Base-by-base conservation (phyloP, 2,113 vertebrate genomes). In the Nanorana parkeri region DNA sequence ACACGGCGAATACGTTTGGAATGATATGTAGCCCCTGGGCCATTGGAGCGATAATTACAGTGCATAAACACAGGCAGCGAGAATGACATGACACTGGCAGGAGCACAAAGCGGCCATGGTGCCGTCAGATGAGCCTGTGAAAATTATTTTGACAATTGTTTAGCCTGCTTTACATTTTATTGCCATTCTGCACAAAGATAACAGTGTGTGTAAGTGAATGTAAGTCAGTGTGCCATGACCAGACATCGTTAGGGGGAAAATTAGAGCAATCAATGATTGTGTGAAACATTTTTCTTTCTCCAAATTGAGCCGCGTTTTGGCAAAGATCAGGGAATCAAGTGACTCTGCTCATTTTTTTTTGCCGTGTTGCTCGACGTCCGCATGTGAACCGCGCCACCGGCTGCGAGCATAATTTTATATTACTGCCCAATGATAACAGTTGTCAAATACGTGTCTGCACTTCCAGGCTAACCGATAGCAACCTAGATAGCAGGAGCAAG, bases 91-190 rank as follows among this genome's bases (percentile, higher is more conserved):
- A 78, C 84, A n/a, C 41, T 89, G 89, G 88, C 84, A 84, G 75
- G 74, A 81, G 80, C 85, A 87, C 75, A 86, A 89, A 90, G 86
- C 85, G 83, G 86, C 87, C 78, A 85, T 85, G 78, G 89, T 84
- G 85, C 86, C 86, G 84, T 90, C 87, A 89, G 61, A 80, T 65
- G 72, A 71, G 81, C 87, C 85, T 87, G 89, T 89, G 86, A 88
- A 91, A 90, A 89, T 89, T 82, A 89, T 79, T 87, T 86, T 88
- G 90, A 88, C 78, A 85, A 86, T 77, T 87, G 86, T 90, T 90
- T 90, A 86, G 83, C 83, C 84, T 84, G 85, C 74, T 82, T 86
- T 71, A 68, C 85, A 86, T 87, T 88, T 86, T 88, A 87, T 77
- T 89, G 87, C 84, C 80, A 85, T 84, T 85, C 87, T 81, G 26